phyloP scores from a whole-genome alignment of 2,888 invertebrate species.

The Eurois occulta region DNA sequence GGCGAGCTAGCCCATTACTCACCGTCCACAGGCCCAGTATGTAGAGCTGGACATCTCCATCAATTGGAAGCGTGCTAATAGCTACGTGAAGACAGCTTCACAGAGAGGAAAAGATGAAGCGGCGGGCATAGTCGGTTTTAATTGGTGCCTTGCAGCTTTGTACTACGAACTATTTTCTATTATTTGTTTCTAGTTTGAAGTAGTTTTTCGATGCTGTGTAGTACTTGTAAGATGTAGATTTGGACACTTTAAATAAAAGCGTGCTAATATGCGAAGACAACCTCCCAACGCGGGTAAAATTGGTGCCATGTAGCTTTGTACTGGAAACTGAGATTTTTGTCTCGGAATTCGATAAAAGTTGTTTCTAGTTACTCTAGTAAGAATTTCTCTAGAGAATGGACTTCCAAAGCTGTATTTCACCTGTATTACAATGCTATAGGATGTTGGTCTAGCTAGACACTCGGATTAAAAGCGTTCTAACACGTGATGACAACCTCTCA shows the following conservation, averaged over 20 bases:
- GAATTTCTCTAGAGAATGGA: not conserved
- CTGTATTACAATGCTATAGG: not conserved
- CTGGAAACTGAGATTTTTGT: conserved; percentile 33
- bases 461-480: conserved; percentile 75
- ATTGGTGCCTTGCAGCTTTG: too few relatives aligned
- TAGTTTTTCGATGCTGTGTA: not conserved
- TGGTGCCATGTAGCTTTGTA: conserved; percentile 20
- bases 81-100: too few relatives aligned
- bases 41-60: too few relatives aligned
- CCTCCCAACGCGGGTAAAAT: not conserved
- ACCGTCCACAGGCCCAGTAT: too few relatives aligned
- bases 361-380: conserved; percentile 17
- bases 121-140: too few relatives aligned
- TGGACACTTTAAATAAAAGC: not conserved
- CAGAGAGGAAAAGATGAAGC: too few relatives aligned
- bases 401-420: conserved; percentile 5
- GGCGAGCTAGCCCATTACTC: too few relatives aligned
- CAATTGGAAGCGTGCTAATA: too few relatives aligned
- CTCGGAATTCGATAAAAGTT: conserved; percentile 30
- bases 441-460: not conserved
- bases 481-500: conserved; percentile 62
- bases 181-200: not conserved
- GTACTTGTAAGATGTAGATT: not conserved
- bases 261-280: not conserved
- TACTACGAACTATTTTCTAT: too few relatives aligned